A percentile compares a stretch with the other conserved stretches of the same genome.
Conservation (phyloP, 2,888 invertebrate species). For the Phragmatobia fuliginosa region DNA sequence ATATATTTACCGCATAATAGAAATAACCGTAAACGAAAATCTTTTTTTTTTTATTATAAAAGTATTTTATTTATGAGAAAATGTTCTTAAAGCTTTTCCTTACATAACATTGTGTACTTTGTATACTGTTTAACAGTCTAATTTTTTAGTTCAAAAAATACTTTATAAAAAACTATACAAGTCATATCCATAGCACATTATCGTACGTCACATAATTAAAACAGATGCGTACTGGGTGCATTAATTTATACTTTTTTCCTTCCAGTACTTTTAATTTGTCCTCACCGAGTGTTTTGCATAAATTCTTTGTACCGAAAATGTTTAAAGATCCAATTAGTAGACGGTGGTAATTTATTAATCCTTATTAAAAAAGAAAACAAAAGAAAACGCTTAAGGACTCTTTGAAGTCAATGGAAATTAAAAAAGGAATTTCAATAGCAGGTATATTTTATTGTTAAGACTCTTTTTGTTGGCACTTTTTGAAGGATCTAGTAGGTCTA, state of each 20-base stretch:
- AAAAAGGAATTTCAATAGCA: constrained; percentile 37
- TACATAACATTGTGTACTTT: background rate
- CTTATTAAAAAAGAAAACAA: constrained; percentile 68
- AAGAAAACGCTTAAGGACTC: constrained; percentile 49
- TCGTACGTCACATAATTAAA: constrained; percentile 75
- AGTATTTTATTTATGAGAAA: too few species aligned
- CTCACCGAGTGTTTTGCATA: constrained; percentile 81
- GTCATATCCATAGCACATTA: constrained; percentile 50
- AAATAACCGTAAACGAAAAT: too few species aligned
- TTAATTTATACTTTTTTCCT: constrained; percentile 81
- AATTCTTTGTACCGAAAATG: constrained; percentile 75
- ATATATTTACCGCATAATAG: background rate
- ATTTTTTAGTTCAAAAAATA: background rate
- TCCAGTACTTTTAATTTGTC: constrained; percentile 81
- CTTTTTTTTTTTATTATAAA: too few species aligned
- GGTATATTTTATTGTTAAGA: constrained; percentile 28
- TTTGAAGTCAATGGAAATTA: constrained; percentile 46
- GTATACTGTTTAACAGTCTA: background rate
- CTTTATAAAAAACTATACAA: background rate
- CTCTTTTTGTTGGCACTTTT: constrained; percentile 21
- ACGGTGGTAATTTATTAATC: constrained; percentile 78
- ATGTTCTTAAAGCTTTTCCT: too few species aligned
- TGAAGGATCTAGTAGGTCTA: constrained; percentile 7
- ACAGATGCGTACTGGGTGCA: constrained; percentile 80
- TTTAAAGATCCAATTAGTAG: constrained; percentile 78